Evolutionary conservation across 2,113 vertebrate genomes (phyloP).

Genomic region (Rhea americana): DNA sequence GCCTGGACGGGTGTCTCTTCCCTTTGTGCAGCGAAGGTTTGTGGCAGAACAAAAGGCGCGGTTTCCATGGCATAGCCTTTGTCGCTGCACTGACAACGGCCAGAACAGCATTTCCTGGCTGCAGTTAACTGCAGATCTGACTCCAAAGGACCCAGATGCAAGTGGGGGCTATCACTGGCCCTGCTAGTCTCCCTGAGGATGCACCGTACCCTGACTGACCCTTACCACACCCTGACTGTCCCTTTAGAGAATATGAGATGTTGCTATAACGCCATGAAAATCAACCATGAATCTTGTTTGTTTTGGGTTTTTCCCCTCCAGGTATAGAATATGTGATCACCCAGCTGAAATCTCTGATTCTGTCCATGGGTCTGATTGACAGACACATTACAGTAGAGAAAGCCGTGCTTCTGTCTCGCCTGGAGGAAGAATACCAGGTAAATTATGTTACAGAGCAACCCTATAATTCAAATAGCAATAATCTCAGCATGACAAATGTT

Average conservation of each 20-base stretch:
- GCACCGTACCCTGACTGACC: neutral
- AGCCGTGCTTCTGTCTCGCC: conserved; percentile 90
- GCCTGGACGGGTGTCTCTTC: neutral
- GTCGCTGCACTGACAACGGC: neutral
- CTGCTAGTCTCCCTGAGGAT: neutral
- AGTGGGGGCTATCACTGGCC: neutral
- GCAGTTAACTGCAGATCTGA: neutral
- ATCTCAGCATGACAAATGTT: conserved; percentile 45
- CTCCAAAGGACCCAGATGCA: neutral
- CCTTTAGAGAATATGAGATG: neutral
- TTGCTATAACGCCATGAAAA: neutral
- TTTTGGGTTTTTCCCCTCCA: conserved; percentile 60
- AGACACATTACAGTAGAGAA: conserved; percentile 89
- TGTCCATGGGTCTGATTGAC: conserved; percentile 89
- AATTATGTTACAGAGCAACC: conserved; percentile 30
- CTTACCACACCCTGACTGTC: neutral
- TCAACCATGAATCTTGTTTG: neutral
- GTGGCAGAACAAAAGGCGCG: neutral
- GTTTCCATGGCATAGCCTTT: neutral
- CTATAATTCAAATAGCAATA: conserved; percentile 55
- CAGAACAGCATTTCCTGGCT: neutral
- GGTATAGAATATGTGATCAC: conserved; percentile 93
- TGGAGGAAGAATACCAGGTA: conserved; percentile 98
- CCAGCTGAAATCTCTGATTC: conserved; percentile 93
- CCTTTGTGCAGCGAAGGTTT: neutral